Percentiles rank a stretch among this genome's conserved stretches.
These are phyloP conservation scores for Pemphigus obesinymphae DNA, from an alignment of 1,140 invertebrate species.

Conservation along the genomic window DNA sequence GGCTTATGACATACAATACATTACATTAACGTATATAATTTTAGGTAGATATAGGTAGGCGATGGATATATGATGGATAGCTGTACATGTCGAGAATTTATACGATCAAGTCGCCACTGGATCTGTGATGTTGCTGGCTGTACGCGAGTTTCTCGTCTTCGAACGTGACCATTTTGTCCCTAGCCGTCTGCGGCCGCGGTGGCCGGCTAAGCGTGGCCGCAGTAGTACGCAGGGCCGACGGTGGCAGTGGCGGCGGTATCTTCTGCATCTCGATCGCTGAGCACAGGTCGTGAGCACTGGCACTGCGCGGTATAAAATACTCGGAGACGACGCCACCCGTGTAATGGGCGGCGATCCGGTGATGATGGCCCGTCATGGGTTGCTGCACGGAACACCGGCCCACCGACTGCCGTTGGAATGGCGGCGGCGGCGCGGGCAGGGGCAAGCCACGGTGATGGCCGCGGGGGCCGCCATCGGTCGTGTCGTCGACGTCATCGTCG, in stretches of 20 bases:
- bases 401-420: slow-evolving; percentile 61
- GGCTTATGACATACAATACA: too few species aligned
- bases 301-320: slow-evolving; percentile 74
- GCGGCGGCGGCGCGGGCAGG: slow-evolving; percentile 48
- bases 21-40: too few species aligned
- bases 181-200: slow-evolving; percentile 51
- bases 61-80: too few species aligned
- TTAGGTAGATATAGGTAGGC: too few species aligned
- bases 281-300: slow-evolving; percentile 70
- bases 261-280: slow-evolving; percentile 58
- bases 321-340: slow-evolving; percentile 54
- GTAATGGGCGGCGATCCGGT: background rate
- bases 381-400: slow-evolving; percentile 59
- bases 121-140: background rate
- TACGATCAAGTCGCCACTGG: slow-evolving; percentile 2
- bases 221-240: slow-evolving; percentile 47
- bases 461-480: slow-evolving; percentile 54
- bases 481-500: background rate
- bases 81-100: background rate
- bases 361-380: slow-evolving; percentile 41
- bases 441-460: slow-evolving; percentile 51
- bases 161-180: slow-evolving; percentile 77
- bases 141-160: slow-evolving; percentile 59
- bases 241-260: slow-evolving; percentile 54
- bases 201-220: slow-evolving; percentile 50